These are phyloP conservation scores for Butorides virescens DNA, from an alignment of 2,113 vertebrate genomes.

Conservation along the genomic window DNA sequence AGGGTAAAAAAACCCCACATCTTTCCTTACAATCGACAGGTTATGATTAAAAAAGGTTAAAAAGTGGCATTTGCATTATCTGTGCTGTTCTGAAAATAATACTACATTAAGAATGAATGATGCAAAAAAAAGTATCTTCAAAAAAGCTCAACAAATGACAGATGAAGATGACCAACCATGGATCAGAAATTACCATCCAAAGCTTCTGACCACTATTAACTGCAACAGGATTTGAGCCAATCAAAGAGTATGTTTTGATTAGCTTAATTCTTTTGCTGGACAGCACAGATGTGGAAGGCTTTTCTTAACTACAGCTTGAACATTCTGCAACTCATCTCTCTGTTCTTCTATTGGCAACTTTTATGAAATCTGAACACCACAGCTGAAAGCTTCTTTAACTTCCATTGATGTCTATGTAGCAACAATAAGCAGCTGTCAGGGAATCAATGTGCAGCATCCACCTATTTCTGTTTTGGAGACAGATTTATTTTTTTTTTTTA, in stretches of 20 bases:
- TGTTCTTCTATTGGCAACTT: background rate
- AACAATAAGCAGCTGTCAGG: background rate
- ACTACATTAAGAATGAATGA: background rate
- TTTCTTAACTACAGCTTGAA: background rate
- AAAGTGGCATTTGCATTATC: background rate
- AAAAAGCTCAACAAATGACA: background rate
- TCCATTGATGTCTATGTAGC: background rate
- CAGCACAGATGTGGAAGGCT: background rate
- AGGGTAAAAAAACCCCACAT: background rate
- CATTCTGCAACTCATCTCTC: background rate
- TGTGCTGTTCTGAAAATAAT: background rate
- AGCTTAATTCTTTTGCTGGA: background rate
- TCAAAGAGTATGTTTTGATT: fast-evolving
- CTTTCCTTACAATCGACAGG: background rate
- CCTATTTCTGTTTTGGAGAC: background rate
- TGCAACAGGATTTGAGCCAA: background rate
- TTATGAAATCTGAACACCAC: background rate
- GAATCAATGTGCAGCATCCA: background rate
- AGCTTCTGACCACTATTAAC: background rate
- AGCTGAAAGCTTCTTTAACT: background rate
- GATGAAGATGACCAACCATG: fast-evolving
- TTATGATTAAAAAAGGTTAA: background rate
- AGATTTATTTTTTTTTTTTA: background rate
- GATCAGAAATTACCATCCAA: background rate
- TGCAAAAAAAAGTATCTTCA: background rate